These are phyloP conservation scores for Gila robusta DNA, from an alignment of 2,797 vertebrate genomes.

Conservation along the genomic window DNA sequence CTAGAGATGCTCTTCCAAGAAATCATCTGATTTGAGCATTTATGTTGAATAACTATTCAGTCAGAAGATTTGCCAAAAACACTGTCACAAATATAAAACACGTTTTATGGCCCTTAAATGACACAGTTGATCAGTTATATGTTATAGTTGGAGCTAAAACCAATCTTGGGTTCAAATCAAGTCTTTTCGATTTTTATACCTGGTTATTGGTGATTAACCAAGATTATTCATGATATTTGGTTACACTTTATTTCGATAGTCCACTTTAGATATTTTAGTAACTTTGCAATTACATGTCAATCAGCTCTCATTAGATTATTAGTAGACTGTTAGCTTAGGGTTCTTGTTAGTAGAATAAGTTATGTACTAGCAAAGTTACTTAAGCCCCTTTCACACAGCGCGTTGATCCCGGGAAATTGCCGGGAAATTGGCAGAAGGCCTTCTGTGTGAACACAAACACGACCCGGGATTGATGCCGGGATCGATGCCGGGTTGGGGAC, in stretches of 20 bases:
- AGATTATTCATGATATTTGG: not conserved
- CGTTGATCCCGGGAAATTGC: no score
- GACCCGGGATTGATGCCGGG: no score
- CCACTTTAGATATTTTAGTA: not conserved
- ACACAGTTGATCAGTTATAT: not conserved
- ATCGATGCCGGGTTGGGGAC: no score
- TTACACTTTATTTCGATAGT: not conserved
- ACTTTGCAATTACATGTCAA: not conserved
- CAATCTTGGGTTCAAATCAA: not conserved
- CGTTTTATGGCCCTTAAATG: not conserved
- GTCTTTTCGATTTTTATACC: not conserved
- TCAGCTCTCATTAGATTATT: not conserved
- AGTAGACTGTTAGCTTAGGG: not conserved
- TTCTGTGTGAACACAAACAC: no score
- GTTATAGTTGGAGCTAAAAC: not conserved
- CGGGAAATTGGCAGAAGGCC: no score
- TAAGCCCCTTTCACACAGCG: no score
- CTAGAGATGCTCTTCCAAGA: no score
- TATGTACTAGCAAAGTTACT: not conserved
- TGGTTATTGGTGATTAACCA: not conserved
- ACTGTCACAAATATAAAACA: not conserved
- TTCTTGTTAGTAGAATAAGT: not conserved
- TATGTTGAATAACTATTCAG: slow-evolving; percentile 42
- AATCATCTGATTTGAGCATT: slow-evolving; percentile 39
- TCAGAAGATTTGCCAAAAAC: slow-evolving; percentile 43